These are phyloP conservation scores for Vireo griseus DNA, from an alignment of 2,797 vertebrate species.

Conservation along the genomic window DNA sequence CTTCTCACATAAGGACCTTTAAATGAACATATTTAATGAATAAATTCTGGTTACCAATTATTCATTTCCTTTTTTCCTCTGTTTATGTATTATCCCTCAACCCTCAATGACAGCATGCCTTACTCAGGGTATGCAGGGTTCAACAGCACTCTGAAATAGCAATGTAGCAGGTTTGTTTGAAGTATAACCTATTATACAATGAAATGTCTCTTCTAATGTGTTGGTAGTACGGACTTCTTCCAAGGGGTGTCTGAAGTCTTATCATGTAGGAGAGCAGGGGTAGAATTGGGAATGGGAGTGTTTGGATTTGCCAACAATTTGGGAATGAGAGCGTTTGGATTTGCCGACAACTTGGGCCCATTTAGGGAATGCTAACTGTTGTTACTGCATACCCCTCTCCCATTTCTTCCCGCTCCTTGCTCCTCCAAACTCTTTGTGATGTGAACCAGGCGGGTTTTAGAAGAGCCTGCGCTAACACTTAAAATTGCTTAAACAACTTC, in stretches of 20 bases:
- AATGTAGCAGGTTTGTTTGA: not conserved
- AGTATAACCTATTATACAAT: not conserved
- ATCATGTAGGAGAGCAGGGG: not conserved
- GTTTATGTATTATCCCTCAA: not conserved
- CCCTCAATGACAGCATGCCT: not conserved
- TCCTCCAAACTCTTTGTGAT: not conserved
- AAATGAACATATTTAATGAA: not conserved
- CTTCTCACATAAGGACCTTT: not conserved
- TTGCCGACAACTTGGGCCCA: not conserved
- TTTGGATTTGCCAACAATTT: not conserved
- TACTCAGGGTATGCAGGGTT: not conserved
- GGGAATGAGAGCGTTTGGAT: not conserved
- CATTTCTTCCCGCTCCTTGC: not conserved
- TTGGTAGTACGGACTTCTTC: not conserved
- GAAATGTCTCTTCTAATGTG: not conserved
- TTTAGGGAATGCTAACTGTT: not conserved
- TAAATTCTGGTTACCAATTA: not conserved
- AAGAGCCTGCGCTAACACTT: not conserved
- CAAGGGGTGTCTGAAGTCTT: not conserved
- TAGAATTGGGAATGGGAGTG: fast-evolving
- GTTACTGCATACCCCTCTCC: fast-evolving
- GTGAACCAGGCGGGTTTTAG: not conserved
- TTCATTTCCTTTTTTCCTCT: not conserved
- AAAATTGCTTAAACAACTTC: not conserved
- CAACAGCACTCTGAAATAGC: not conserved